These are phyloP conservation scores for Streptopelia turtur DNA, from an alignment of 2,797 vertebrate genomes.

Conservation along the genomic window DNA sequence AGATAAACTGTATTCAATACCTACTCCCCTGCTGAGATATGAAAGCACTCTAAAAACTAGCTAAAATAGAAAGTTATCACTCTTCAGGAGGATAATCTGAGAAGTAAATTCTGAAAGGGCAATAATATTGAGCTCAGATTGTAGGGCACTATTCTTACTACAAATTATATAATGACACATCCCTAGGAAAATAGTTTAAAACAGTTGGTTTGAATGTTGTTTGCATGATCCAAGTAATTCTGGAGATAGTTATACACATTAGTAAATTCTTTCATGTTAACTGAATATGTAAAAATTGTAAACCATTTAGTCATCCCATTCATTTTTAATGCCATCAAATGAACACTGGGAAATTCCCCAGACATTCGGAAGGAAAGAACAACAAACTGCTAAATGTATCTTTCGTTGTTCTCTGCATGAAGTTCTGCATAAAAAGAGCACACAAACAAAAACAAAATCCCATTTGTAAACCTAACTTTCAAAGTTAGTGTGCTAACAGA, in stretches of 20 bases:
- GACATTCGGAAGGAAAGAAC: neutral
- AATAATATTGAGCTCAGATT: neutral
- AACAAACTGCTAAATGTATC: neutral
- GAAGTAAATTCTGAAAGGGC: neutral
- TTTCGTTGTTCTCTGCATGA: neutral
- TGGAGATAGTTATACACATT: constrained; percentile 26
- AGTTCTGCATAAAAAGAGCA: neutral
- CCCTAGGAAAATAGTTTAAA: neutral
- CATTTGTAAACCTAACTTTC: neutral
- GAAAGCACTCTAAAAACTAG: neutral
- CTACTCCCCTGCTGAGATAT: neutral
- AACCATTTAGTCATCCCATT: constrained; percentile 18
- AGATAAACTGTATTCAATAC: neutral
- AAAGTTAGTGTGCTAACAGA: neutral
- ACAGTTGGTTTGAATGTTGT: neutral
- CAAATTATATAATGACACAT: neutral
- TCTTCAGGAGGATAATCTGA: neutral
- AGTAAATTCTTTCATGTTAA: constrained; percentile 23
- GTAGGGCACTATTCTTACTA: neutral
- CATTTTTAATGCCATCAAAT: constrained; percentile 14
- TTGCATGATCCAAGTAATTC: constrained; percentile 10
- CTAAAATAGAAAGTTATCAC: neutral
- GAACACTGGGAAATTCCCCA: neutral
- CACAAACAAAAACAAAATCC: neutral
- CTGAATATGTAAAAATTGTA: neutral